phyloP scores from a whole-genome alignment of 2,113 vertebrate species.

The Anguilla rostrata region DNA sequence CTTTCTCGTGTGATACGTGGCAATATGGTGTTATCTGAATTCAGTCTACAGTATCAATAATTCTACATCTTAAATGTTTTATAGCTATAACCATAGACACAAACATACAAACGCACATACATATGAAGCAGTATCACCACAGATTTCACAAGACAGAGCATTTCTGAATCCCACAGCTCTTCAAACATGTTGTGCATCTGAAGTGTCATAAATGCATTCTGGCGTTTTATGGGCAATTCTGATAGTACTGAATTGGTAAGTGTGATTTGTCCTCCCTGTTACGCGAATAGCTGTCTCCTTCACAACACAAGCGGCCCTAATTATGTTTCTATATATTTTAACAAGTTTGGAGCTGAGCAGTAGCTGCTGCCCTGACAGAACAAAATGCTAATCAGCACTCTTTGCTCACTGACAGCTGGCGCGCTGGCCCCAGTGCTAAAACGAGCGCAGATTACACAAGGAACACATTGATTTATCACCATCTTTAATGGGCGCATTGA shows the following conservation, averaged over 20 bases:
- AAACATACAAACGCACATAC: not conserved
- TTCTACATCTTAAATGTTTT: not conserved
- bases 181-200: not conserved
- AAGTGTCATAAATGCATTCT: not conserved
- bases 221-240: not conserved
- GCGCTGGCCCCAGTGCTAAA: not conserved
- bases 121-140: not conserved
- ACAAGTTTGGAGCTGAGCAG: not conserved
- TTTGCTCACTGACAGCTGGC: not conserved
- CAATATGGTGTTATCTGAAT: not conserved
- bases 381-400: constrained; percentile 15
- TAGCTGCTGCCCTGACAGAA: not conserved
- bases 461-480: not conserved
- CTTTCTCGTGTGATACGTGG: no score
- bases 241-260: not conserved
- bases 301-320: constrained; percentile 3
- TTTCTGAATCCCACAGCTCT: not conserved
- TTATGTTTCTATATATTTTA: not conserved
- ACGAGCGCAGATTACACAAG: constrained; percentile 10
- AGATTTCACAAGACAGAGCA: not conserved
- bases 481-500: not conserved
- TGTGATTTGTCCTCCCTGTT: not conserved
- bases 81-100: not conserved
- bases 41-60: not conserved
- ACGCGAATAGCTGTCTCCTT: not conserved